A percentile compares a stretch with the other conserved stretches of the same genome.
These are phyloP conservation scores for Myrmecophaga tridactyla DNA, from an alignment of 2,113 vertebrate genomes.

Conservation along the genomic window DNA sequence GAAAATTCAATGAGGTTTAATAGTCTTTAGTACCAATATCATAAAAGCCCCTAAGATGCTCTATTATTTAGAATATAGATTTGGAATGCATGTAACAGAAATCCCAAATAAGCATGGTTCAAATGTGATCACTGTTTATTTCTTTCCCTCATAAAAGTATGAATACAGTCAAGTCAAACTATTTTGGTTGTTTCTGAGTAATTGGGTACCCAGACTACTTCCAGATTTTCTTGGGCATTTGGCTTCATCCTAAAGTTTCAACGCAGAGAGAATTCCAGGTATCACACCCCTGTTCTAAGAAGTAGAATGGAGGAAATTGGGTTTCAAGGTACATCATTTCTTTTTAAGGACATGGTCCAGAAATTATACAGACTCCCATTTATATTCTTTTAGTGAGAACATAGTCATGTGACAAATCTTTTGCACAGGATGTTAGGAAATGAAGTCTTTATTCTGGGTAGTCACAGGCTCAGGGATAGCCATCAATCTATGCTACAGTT, in stretches of 20 bases:
- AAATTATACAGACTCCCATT: not conserved
- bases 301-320: not conserved
- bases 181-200: not conserved
- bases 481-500: not conserved
- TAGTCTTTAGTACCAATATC: not conserved
- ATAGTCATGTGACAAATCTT: not conserved
- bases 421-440: not conserved
- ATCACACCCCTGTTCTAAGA: not conserved
- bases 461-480: not conserved
- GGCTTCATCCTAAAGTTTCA: not conserved
- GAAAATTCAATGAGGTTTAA: not conserved
- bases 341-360: not conserved
- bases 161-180: constrained; percentile 28
- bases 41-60: not conserved
- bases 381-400: not conserved
- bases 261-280: not conserved
- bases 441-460: not conserved
- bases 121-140: not conserved
- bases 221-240: not conserved
- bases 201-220: not conserved
- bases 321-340: too few relatives aligned
- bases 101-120: not conserved
- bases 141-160: not conserved
- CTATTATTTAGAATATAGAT: not conserved
- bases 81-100: not conserved